Evolutionary conservation across 1,140 invertebrate species (phyloP).

Genomic region (Sycophaga agraensis): DNA sequence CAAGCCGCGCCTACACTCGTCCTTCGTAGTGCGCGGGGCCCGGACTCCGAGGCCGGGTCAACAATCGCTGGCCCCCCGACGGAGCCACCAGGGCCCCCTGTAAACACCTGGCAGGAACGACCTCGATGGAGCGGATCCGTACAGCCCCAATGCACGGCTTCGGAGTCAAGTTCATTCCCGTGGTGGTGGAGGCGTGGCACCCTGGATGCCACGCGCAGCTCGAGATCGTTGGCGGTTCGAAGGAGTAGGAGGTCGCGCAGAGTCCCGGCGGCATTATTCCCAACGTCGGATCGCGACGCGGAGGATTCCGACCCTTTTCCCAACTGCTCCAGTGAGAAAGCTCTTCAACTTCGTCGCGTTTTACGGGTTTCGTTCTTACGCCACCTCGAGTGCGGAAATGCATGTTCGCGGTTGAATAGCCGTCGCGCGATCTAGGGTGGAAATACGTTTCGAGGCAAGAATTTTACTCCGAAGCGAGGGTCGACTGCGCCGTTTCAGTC

Average conservation of each 20-base stretch:
- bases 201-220: too few relatives aligned
- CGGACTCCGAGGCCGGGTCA: neutral
- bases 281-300: too few relatives aligned
- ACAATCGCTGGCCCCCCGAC: neutral
- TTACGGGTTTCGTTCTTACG: neutral
- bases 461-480: neutral
- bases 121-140: too few relatives aligned
- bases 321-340: too few relatives aligned
- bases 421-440: neutral
- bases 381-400: neutral
- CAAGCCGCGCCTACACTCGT: slow-evolving; percentile 20
- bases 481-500: neutral
- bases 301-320: too few relatives aligned
- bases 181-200: neutral
- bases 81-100: neutral
- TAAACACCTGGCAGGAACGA: neutral
- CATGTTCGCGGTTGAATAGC: neutral
- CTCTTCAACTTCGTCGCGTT: neutral
- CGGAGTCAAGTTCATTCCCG: neutral
- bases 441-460: neutral
- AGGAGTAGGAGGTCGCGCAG: too few relatives aligned
- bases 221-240: too few relatives aligned
- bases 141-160: too few relatives aligned
- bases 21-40: slow-evolving; percentile 18
- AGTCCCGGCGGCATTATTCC: too few relatives aligned